A percentile compares a stretch with the other conserved stretches of the same genome.
Conservation (phyloP, 1,140 invertebrate species). For the Sarcophaga bullata region DNA sequence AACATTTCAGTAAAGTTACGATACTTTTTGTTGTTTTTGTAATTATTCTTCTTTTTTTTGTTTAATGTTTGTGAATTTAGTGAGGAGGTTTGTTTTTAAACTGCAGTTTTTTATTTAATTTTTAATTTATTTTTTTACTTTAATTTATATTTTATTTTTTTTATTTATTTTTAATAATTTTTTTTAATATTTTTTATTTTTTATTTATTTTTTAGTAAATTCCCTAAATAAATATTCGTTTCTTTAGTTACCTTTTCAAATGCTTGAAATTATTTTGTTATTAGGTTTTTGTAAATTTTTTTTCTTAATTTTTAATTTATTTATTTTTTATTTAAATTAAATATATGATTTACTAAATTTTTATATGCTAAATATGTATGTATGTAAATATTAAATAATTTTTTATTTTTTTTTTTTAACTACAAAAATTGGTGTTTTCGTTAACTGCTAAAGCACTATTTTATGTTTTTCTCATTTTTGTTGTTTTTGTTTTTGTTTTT, state of each 20-base stretch:
- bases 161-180: not conserved
- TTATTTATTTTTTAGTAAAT: slow-evolving; percentile 29
- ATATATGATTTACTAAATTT: slow-evolving; percentile 17
- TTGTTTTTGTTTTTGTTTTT: not conserved
- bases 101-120: not conserved
- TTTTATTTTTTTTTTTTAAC: slow-evolving; percentile 24
- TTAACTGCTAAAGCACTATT: slow-evolving; percentile 31
- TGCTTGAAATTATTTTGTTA: not conserved
- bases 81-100: not conserved
- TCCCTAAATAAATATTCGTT: slow-evolving; percentile 39
- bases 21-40: no score
- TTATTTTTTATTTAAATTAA: not conserved
- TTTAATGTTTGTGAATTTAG: not conserved
- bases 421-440: slow-evolving; percentile 40
- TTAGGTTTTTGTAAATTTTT: not conserved
- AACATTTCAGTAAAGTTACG: not conserved
- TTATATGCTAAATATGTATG: slow-evolving; percentile 7
- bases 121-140: not conserved
- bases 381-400: not conserved
- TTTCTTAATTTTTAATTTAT: not conserved
- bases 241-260: not conserved
- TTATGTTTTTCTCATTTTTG: slow-evolving; percentile 1
- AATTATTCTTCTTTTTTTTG: not conserved
- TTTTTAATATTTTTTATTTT: not conserved
- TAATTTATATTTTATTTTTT: slow-evolving; percentile 2